These are phyloP conservation scores for Dermatophagoides farinae DNA, from an alignment of 1,140 invertebrate genomes.

Conservation along the genomic window DNA sequence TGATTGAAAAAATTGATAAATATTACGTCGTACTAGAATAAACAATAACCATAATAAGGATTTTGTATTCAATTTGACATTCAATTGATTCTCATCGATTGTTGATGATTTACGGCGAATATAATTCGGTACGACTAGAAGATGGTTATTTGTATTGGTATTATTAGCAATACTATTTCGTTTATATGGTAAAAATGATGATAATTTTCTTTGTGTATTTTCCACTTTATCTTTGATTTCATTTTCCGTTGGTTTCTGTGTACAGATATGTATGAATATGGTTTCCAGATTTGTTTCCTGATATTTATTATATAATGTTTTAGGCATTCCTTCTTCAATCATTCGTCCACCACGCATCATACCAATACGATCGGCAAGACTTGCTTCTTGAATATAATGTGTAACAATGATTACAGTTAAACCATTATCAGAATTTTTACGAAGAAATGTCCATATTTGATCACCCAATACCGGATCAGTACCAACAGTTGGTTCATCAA, in stretches of 20 bases:
- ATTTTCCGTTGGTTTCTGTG: neutral
- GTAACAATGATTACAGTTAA: slow-evolving; percentile 28
- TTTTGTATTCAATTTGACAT: neutral
- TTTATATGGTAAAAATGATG: neutral
- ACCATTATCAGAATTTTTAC: slow-evolving; percentile 46
- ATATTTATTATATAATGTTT: slow-evolving; percentile 3
- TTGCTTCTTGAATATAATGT: slow-evolving; percentile 29
- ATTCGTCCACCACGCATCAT: slow-evolving; percentile 27
- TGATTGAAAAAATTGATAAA: neutral
- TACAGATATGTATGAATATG: slow-evolving; percentile 7
- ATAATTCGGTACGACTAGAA: too few relatives aligned
- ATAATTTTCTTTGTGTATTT: neutral
- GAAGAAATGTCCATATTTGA: slow-evolving; percentile 73
- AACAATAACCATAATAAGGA: slow-evolving; percentile 4
- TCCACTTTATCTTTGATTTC: neutral
- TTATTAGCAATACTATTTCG: neutral
- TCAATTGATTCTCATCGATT: neutral
- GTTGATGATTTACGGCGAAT: neutral
- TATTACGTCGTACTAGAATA: slow-evolving; percentile 5
- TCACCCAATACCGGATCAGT: slow-evolving; percentile 69
- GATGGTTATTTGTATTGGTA: neutral
- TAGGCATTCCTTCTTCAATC: slow-evolving; percentile 4
- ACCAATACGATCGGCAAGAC: slow-evolving; percentile 25
- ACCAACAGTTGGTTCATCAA: slow-evolving; percentile 84
- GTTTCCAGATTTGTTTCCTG: neutral